phyloP scores from a whole-genome alignment of 1,140 invertebrate species.

The Ditylenchus dipsaci region DNA sequence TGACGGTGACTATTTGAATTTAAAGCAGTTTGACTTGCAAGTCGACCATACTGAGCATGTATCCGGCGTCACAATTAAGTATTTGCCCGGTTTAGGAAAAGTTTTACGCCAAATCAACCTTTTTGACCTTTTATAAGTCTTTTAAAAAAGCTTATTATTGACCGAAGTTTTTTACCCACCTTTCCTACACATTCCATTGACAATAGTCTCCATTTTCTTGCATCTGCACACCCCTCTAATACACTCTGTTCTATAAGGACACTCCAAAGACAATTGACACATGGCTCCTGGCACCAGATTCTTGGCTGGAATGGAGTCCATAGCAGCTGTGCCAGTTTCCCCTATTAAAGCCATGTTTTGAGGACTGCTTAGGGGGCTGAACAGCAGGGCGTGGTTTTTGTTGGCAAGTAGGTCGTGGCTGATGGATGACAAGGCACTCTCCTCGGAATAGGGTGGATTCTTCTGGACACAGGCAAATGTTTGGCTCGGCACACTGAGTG shows the following conservation, averaged over 20 bases:
- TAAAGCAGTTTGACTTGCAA: no score
- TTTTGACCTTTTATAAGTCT: no score
- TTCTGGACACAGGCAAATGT: slow-evolving; percentile 16
- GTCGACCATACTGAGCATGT: no score
- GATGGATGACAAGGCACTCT: slow-evolving; percentile 26
- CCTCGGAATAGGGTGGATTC: slow-evolving; percentile 33
- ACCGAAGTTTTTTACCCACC: no score
- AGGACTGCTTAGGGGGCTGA: no score
- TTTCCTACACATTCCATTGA: slow-evolving; percentile 42
- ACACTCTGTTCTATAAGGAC: slow-evolving; percentile 41
- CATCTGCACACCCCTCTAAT: slow-evolving; percentile 43
- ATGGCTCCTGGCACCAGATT: slow-evolving; percentile 33
- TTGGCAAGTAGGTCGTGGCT: neutral
- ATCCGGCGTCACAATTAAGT: no score
- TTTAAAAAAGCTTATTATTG: no score
- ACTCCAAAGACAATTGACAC: slow-evolving; percentile 36
- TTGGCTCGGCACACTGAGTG: slow-evolving; percentile 8
- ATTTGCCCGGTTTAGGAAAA: no score
- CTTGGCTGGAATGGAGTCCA: slow-evolving; percentile 4
- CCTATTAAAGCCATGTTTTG: no score
- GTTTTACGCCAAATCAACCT: no score
- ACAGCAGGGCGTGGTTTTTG: slow-evolving; percentile 15
- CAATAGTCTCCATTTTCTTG: slow-evolving; percentile 36
- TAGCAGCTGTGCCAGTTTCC: slow-evolving; percentile 8
- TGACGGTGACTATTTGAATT: no score